phyloP scores from a whole-genome alignment of 2,113 vertebrate species.

The Damaliscus lunatus region DNA sequence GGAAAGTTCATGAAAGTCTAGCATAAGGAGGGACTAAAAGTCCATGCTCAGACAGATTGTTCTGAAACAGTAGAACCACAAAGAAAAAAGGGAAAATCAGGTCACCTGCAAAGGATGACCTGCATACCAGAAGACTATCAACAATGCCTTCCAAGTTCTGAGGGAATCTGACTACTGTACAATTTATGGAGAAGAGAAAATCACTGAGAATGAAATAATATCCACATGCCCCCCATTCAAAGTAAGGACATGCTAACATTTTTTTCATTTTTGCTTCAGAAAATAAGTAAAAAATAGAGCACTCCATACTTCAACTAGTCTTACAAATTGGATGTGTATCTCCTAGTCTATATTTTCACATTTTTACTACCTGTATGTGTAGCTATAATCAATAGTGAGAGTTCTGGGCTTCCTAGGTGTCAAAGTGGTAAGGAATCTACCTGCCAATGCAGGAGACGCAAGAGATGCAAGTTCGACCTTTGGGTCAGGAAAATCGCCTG shows the following conservation, averaged over 20 bases:
- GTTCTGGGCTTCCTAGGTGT: neutral
- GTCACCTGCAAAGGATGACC: neutral
- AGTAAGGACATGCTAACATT: neutral
- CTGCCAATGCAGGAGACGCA: neutral
- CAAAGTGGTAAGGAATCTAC: neutral
- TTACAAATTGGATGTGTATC: neutral
- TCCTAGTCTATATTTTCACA: neutral
- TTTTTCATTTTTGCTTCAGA: constrained; percentile 3
- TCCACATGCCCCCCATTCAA: neutral
- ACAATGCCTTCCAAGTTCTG: neutral
- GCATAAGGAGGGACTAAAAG: neutral
- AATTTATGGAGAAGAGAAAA: neutral
- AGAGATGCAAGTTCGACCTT: neutral
- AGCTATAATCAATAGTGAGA: neutral
- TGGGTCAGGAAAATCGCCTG: neutral
- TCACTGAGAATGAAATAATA: neutral
- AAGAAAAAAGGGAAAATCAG: neutral
- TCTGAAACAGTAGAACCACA: neutral
- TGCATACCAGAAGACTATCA: neutral
- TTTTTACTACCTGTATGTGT: neutral
- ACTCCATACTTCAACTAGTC: neutral
- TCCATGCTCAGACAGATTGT: neutral
- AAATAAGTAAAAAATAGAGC: neutral
- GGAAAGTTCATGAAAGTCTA: neutral
- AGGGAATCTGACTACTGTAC: neutral